Percentiles rank a stretch among this genome's conserved stretches.
phyloP scores from a whole-genome alignment of 2,113 vertebrate species.

The Takifugu flavidus region DNA sequence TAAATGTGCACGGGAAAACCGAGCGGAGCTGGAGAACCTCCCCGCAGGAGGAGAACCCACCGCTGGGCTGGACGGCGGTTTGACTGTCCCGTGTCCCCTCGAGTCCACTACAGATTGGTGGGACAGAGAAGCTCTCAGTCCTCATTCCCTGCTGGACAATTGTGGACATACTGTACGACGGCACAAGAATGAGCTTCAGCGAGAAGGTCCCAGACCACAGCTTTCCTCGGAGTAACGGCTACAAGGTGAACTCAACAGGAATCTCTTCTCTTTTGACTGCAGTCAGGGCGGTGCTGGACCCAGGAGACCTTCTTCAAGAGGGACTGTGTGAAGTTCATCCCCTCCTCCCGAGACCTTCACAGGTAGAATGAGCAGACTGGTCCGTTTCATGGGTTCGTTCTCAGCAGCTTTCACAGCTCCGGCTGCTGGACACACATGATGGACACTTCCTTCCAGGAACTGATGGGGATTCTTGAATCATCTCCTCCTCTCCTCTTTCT shows the following conservation, averaged over 20 bases:
- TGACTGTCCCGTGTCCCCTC: no score
- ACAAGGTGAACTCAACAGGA: constrained; percentile 1
- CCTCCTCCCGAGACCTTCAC: constrained; percentile 80
- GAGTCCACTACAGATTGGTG: constrained; percentile 1
- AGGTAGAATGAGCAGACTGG: constrained; percentile 43
- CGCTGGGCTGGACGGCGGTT: background rate
- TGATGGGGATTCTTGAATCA: constrained; percentile 30
- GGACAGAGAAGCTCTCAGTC: constrained; percentile 1
- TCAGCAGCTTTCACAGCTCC: constrained; percentile 12
- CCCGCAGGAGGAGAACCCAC: constrained; percentile 11
- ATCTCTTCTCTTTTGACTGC: constrained; percentile 47
- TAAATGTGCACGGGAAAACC: constrained; percentile 24
- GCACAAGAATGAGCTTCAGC: constrained; percentile 37
- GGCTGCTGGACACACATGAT: constrained; percentile 11
- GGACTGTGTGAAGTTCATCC: constrained; percentile 88
- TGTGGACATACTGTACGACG: background rate
- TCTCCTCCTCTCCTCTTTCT: constrained; percentile 48
- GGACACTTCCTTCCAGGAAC: constrained; percentile 43
- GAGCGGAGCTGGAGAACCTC: constrained; percentile 3
- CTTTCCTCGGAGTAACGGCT: background rate
- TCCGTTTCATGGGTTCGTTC: background rate
- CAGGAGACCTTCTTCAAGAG: constrained; percentile 88
- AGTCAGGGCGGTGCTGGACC: constrained; percentile 88
- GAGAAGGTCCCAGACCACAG: constrained; percentile 40
- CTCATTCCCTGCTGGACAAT: background rate